Conservation (phyloP, 2,113 vertebrate genomes). For the Brachypteracias leptosomus region DNA sequence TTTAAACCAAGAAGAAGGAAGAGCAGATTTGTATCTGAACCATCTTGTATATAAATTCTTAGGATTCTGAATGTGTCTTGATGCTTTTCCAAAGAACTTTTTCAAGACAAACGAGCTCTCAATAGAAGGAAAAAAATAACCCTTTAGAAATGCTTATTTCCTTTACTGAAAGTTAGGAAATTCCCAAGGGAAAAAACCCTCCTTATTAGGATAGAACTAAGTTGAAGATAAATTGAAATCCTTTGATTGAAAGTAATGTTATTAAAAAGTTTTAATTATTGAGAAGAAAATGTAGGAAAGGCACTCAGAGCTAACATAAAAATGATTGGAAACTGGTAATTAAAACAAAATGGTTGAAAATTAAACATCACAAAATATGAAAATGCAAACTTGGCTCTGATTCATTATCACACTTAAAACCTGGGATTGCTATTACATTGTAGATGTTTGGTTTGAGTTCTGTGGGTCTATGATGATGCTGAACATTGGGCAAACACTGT, state of each 20-base stretch:
- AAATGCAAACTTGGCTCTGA: conserved; percentile 15
- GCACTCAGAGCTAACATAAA: conserved; percentile 68
- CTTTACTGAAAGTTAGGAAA: conserved; percentile 24
- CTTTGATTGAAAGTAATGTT: conserved; percentile 66
- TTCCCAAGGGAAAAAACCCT: conserved; percentile 12
- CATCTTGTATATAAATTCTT: not conserved
- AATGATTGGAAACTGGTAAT: conserved; percentile 65
- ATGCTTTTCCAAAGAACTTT: not conserved
- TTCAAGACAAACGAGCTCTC: not conserved
- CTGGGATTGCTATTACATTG: not conserved
- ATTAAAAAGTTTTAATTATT: conserved; percentile 72
- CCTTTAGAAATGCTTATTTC: conserved; percentile 36
- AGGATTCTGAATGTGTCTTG: not conserved
- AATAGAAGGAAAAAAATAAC: not conserved
- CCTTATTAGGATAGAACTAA: conserved; percentile 46
- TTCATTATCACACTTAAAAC: conserved; percentile 16
- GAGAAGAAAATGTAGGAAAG: conserved; percentile 53
- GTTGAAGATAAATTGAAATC: conserved; percentile 59
- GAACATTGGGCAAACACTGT: not conserved
- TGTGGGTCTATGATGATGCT: not conserved
- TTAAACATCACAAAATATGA: conserved; percentile 56
- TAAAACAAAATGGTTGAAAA: conserved; percentile 65
- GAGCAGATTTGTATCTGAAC: not conserved
- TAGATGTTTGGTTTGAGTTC: not conserved
- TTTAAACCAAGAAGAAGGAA: not conserved